These are phyloP conservation scores for Pygoscelis adeliae DNA, from an alignment of 2,113 vertebrate genomes.

Conservation along the genomic window DNA sequence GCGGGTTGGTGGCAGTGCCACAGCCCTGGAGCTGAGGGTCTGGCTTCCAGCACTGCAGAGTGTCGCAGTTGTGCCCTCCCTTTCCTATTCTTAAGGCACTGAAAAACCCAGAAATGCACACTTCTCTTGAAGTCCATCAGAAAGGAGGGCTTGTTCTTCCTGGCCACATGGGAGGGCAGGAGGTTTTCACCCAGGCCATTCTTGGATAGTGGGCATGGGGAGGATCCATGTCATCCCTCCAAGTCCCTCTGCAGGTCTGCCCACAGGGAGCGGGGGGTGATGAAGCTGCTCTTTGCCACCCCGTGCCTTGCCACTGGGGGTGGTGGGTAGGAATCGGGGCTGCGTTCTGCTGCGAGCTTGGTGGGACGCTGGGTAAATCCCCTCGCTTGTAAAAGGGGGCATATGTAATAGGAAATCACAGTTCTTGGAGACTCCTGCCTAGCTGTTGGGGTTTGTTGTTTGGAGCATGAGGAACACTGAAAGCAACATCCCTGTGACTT, in stretches of 20 bases:
- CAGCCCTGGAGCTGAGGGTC: background rate
- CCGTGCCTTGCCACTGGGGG: background rate
- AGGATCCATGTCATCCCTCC: background rate
- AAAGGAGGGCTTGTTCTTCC: background rate
- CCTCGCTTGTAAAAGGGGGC: background rate
- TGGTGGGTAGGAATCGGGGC: background rate
- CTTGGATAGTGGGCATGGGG: background rate
- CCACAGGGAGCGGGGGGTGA: rapidly evolving
- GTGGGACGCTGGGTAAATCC: background rate
- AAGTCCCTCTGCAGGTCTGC: background rate
- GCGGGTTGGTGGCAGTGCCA: rapidly evolving
- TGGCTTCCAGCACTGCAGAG: background rate
- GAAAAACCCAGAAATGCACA: background rate
- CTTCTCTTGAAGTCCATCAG: background rate
- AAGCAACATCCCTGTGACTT: background rate
- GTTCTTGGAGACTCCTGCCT: background rate
- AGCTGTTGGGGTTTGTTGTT: background rate
- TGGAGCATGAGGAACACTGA: background rate
- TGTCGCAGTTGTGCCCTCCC: rapidly evolving
- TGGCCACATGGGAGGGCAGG: background rate
- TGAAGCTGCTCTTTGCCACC: background rate
- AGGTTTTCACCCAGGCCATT: too few relatives aligned
- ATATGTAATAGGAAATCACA: background rate
- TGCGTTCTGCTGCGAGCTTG: background rate
- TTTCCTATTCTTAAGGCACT: background rate